Conservation (phyloP, 2,113 vertebrate genomes). For the Rousettus leschenaultii region DNA sequence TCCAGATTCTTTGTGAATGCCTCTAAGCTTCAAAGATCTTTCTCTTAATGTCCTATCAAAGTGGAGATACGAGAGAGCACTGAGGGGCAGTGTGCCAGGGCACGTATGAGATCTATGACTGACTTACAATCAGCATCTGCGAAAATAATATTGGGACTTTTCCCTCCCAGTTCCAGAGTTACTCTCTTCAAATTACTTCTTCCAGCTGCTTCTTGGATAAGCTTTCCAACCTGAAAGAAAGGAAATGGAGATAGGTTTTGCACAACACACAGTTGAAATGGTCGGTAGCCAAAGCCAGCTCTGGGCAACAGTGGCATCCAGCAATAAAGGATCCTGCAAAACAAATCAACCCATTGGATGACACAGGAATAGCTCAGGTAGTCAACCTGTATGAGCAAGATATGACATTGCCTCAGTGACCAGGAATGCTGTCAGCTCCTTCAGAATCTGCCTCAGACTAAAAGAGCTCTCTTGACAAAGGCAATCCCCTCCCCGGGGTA, state of each 20-base stretch:
- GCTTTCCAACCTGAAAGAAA: slow-evolving; percentile 92
- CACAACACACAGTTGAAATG: slow-evolving; percentile 34
- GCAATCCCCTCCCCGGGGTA: no score
- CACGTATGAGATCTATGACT: not conserved
- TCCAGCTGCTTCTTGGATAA: slow-evolving; percentile 99
- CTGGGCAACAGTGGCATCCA: slow-evolving; percentile 74
- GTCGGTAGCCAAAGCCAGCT: slow-evolving; percentile 66
- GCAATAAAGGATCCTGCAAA: slow-evolving; percentile 77
- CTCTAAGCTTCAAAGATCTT: not conserved
- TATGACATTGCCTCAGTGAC: not conserved
- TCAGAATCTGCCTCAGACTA: not conserved
- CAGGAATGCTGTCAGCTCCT: not conserved
- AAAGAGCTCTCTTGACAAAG: not conserved
- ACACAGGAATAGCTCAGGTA: not conserved
- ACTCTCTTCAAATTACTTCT: slow-evolving; percentile 99
- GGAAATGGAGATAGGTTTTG: slow-evolving; percentile 79
- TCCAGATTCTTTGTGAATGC: not conserved
- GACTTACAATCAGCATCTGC: slow-evolving; percentile 98
- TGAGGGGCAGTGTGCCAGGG: not conserved
- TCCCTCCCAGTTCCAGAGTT: slow-evolving; percentile 98
- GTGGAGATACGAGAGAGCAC: not conserved
- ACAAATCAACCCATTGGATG: not conserved
- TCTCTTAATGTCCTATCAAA: not conserved
- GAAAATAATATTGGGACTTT: slow-evolving; percentile 99
- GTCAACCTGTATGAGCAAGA: not conserved